These are phyloP conservation scores for Gyrodactylus salaris DNA, from an alignment of 1,140 invertebrate species.

Conservation along the genomic window DNA sequence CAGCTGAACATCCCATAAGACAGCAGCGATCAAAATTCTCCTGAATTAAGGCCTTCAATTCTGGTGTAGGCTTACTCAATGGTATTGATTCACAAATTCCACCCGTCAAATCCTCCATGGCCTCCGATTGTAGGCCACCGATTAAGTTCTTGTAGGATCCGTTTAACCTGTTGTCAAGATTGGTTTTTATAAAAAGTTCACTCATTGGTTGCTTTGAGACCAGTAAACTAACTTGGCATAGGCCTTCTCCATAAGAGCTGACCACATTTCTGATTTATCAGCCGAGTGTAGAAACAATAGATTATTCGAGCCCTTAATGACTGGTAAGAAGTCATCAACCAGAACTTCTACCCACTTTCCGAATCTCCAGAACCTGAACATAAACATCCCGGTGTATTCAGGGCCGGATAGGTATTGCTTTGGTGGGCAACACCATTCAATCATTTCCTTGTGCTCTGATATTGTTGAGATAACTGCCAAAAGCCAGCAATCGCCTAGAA, in stretches of 20 bases:
- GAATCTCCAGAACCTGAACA: slow-evolving; percentile 36
- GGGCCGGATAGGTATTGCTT: slow-evolving; percentile 29
- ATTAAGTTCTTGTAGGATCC: slow-evolving; percentile 9
- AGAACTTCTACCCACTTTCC: slow-evolving; percentile 35
- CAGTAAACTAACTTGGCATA: slow-evolving; percentile 32
- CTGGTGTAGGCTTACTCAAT: neutral
- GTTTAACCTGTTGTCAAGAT: too few species aligned
- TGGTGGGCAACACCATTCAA: slow-evolving; percentile 31
- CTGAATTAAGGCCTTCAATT: neutral
- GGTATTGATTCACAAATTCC: slow-evolving; percentile 9
- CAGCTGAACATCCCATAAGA: slow-evolving; percentile 8
- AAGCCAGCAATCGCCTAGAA: slow-evolving; percentile 11
- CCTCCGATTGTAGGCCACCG: slow-evolving; percentile 4
- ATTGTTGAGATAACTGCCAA: slow-evolving; percentile 30
- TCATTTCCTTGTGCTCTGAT: slow-evolving; percentile 49
- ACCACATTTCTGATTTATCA: slow-evolving; percentile 35
- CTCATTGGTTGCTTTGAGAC: neutral
- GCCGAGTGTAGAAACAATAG: slow-evolving; percentile 31
- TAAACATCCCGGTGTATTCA: slow-evolving; percentile 14
- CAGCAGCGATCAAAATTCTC: neutral
- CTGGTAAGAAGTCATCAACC: slow-evolving; percentile 36
- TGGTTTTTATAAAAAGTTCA: too few species aligned
- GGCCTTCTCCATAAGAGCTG: slow-evolving; percentile 36
- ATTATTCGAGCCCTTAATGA: slow-evolving; percentile 25
- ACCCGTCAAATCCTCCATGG: slow-evolving; percentile 10